Evolutionary conservation across 2,797 vertebrate species (phyloP).

Genomic region (Molossus alvarezi): DNA sequence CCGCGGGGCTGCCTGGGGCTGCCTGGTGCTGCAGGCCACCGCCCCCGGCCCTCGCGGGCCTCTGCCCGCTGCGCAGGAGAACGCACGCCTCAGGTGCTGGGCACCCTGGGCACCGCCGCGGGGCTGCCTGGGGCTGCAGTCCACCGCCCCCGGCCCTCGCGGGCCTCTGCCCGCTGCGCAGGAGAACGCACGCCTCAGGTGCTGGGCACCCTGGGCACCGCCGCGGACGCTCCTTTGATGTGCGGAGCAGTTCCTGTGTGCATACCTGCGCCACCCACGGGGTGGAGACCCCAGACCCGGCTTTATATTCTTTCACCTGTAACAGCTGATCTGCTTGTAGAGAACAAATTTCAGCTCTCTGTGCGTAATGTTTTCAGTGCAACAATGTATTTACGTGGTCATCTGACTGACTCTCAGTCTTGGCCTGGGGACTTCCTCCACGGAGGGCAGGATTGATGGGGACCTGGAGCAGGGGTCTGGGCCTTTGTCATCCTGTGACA

Average conservation of each 20-base stretch:
- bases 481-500: neutral
- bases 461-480: neutral
- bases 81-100: no score
- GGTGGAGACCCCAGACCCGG: neutral
- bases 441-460: neutral
- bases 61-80: no score
- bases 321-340: neutral
- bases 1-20: neutral
- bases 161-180: no score
- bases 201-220: no score
- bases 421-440: neutral
- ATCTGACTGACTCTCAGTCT: neutral
- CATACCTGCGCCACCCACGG: neutral
- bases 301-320: neutral
- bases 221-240: neutral
- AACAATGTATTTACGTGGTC: neutral
- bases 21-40: no score
- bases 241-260: neutral
- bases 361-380: neutral
- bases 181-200: no score
- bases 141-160: no score
- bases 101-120: no score
- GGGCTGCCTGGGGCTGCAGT: no score
- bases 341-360: neutral
- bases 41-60: no score